Conservation (phyloP, 2,888 invertebrate genomes). For the Scelioninae gen. 2 region DNA sequence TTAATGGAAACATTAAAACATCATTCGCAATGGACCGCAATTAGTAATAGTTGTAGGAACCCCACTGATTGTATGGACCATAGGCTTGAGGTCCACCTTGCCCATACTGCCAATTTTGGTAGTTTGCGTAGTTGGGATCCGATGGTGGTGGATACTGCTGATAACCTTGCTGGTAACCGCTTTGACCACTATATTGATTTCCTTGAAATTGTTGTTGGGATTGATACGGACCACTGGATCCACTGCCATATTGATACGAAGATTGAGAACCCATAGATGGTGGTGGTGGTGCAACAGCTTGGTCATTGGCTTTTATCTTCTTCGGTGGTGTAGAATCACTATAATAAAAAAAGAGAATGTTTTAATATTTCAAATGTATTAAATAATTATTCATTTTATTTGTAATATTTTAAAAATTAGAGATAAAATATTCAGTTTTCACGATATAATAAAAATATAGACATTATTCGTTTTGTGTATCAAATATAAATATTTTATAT, state of each 20-base stretch:
- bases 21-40: not conserved
- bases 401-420: too few species aligned
- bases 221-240: slow-evolving; percentile 73
- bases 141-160: slow-evolving; percentile 74
- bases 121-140: slow-evolving; percentile 74
- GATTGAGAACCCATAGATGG: slow-evolving; percentile 72
- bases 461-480: too few species aligned
- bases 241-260: slow-evolving; percentile 74
- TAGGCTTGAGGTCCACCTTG: slow-evolving; percentile 74
- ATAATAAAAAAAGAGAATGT: too few species aligned
- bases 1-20: slow-evolving; percentile 21
- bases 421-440: too few species aligned
- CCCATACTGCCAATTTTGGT: slow-evolving; percentile 74
- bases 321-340: slow-evolving; percentile 73
- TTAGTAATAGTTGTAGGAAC: slow-evolving; percentile 74
- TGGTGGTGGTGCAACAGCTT: slow-evolving; percentile 70
- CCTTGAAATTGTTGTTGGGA: slow-evolving; percentile 74
- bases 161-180: slow-evolving; percentile 76
- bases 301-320: slow-evolving; percentile 70
- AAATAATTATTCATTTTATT: too few species aligned
- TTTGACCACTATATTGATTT: slow-evolving; percentile 77
- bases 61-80: slow-evolving; percentile 75
- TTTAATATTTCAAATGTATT: too few species aligned
- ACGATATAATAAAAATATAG: too few species aligned
- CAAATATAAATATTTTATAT: too few species aligned